These are phyloP conservation scores for Aix galericulata DNA, from an alignment of 2,113 vertebrate species.

Conservation along the genomic window DNA sequence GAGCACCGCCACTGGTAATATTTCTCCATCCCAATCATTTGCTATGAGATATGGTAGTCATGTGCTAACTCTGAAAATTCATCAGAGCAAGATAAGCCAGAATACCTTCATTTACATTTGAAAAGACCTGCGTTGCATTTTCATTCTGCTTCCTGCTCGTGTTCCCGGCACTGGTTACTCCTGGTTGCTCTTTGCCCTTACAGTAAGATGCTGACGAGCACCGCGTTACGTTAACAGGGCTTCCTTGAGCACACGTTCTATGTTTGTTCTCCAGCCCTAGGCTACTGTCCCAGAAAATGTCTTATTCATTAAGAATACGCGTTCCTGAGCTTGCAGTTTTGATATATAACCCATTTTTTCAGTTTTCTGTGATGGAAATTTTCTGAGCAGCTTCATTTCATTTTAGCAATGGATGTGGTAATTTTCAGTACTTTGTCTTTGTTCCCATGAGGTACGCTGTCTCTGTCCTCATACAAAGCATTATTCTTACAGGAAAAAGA, in stretches of 20 bases:
- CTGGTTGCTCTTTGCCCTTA: not conserved
- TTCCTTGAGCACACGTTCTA: not conserved
- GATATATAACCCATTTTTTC: constrained; percentile 29
- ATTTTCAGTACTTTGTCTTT: constrained; percentile 63
- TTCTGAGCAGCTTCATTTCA: constrained; percentile 51
- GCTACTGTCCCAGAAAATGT: constrained; percentile 40
- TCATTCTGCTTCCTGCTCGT: not conserved
- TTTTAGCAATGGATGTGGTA: constrained; percentile 58
- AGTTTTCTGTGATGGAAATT: constrained; percentile 21
- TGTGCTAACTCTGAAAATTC: not conserved
- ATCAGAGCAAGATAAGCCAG: not conserved
- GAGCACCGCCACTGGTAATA: not conserved
- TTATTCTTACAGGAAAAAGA: constrained; percentile 54
- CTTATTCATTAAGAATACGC: constrained; percentile 14
- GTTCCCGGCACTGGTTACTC: not conserved
- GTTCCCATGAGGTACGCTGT: constrained; percentile 49
- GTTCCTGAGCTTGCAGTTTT: constrained; percentile 34
- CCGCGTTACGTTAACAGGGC: not conserved
- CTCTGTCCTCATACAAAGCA: constrained; percentile 30
- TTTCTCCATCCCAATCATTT: not conserved
- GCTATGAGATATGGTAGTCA: not conserved
- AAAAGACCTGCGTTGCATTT: not conserved
- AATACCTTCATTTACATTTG: not conserved
- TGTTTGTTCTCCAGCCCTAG: not conserved
- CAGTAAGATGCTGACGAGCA: not conserved